Conservation (phyloP, 1,140 invertebrate species). For the Meloidogyne floridensis region DNA sequence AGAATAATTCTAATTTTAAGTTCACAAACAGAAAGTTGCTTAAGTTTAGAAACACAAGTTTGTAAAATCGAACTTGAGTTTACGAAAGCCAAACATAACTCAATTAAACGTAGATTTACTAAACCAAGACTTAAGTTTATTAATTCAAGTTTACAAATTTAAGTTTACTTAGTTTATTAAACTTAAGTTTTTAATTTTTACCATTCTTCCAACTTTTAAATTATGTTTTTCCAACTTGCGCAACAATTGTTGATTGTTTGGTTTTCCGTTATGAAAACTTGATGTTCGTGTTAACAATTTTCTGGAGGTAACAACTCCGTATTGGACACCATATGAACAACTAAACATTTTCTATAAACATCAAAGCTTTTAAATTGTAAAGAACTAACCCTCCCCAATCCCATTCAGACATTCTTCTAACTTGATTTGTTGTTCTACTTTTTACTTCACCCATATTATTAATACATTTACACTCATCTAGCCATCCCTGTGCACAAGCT, state of each 20-base stretch:
- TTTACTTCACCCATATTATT: constrained; percentile 7
- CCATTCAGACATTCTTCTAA: constrained; percentile 32
- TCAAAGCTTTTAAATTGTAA: neutral
- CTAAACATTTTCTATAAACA: neutral
- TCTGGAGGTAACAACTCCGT: constrained; percentile 53
- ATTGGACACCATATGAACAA: constrained; percentile 61
- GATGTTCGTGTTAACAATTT: constrained; percentile 56
- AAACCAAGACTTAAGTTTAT: neutral
- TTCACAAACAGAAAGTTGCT: neutral
- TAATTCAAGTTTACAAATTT: neutral
- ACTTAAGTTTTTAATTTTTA: constrained; percentile 25
- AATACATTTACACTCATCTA: constrained; percentile 58
- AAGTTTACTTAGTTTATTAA: neutral
- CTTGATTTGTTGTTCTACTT: neutral
- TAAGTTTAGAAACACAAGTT: no score
- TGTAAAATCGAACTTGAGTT: no score
- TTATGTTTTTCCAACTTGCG: constrained; percentile 61
- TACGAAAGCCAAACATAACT: no score
- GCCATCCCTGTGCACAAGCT: constrained; percentile 57
- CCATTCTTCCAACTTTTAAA: constrained; percentile 62
- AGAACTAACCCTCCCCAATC: constrained; percentile 22
- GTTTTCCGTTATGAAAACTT: constrained; percentile 13
- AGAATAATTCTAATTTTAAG: neutral
- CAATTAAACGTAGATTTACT: neutral
- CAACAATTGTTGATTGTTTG: constrained; percentile 29